phyloP scores from a whole-genome alignment of 1,140 invertebrate species.

The Heterodera carotae region DNA sequence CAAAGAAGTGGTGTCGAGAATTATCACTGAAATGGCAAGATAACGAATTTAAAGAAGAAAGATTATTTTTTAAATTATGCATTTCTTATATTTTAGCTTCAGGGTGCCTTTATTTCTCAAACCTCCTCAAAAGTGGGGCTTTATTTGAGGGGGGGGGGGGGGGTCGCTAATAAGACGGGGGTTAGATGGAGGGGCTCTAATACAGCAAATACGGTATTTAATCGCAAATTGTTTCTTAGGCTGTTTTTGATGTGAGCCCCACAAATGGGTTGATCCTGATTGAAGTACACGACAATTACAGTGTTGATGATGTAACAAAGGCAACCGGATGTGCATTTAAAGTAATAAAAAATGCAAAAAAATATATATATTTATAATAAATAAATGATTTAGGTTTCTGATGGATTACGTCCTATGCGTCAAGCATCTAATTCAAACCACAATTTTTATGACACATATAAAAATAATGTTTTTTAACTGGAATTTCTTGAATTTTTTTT shows the following conservation, averaged over 20 bases:
- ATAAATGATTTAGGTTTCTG: neutral
- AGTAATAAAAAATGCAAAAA: conserved; percentile 11
- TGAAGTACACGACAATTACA: conserved; percentile 70
- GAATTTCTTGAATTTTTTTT: too few species aligned
- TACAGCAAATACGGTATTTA: neutral
- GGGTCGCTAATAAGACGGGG: too few species aligned
- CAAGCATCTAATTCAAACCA: neutral
- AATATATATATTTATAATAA: neutral
- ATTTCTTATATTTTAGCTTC: neutral
- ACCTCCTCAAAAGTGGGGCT: too few species aligned
- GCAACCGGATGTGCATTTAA: conserved; percentile 41
- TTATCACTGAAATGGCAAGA: conserved; percentile 95
- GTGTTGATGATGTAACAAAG: conserved; percentile 36
- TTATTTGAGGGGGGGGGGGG: too few species aligned
- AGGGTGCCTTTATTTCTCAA: neutral
- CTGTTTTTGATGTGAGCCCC: conserved; percentile 84
- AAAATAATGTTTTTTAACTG: too few species aligned
- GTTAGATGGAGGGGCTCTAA: too few species aligned
- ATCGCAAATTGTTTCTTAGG: conserved; percentile 53
- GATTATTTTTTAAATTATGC: neutral
- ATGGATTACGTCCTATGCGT: neutral
- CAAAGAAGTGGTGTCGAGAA: conserved; percentile 86
- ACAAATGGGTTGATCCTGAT: conserved; percentile 76
- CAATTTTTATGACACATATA: too few species aligned
- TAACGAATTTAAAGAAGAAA: neutral